Evolutionary conservation across 1,140 invertebrate species (phyloP).

Genomic region (Rhopalosiphum padi): DNA sequence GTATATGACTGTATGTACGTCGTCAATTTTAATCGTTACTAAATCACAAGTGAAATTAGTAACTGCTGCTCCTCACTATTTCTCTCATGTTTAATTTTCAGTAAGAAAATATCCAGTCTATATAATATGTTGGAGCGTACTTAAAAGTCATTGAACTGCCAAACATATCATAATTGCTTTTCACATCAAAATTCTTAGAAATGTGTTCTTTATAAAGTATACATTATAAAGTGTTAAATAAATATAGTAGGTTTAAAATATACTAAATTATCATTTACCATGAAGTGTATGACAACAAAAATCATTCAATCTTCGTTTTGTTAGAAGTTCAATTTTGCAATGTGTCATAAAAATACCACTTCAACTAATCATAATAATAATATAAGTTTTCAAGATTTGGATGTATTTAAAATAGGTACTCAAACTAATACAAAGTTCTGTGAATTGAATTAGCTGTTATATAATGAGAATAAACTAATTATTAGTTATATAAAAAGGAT

Average conservation of each 20-base stretch:
- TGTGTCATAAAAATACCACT: not conserved
- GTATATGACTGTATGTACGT: not conserved
- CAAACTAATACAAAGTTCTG: not conserved
- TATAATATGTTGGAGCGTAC: not conserved
- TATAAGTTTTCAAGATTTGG: not conserved
- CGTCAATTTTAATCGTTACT: not conserved
- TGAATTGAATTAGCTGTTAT: not conserved
- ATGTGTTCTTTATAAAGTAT: not conserved
- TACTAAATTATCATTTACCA: not conserved
- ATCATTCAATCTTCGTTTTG: not conserved
- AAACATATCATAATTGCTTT: not conserved
- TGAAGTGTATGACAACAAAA: not conserved
- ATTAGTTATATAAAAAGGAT: not conserved
- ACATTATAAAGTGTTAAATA: not conserved
- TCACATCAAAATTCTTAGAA: not conserved
- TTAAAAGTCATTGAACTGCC: not conserved
- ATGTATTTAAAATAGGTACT: not conserved
- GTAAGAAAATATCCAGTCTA: not conserved
- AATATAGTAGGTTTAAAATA: not conserved
- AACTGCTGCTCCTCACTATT: not conserved
- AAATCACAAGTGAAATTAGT: not conserved
- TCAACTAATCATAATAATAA: not conserved
- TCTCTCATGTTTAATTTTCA: not conserved
- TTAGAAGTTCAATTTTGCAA: no score
- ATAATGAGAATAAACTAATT: not conserved